Evolutionary conservation across 2,797 vertebrate species (phyloP), one percentile per base, ranked within the genome.

Genomic region (Paramormyrops hopkinsi): DNA sequence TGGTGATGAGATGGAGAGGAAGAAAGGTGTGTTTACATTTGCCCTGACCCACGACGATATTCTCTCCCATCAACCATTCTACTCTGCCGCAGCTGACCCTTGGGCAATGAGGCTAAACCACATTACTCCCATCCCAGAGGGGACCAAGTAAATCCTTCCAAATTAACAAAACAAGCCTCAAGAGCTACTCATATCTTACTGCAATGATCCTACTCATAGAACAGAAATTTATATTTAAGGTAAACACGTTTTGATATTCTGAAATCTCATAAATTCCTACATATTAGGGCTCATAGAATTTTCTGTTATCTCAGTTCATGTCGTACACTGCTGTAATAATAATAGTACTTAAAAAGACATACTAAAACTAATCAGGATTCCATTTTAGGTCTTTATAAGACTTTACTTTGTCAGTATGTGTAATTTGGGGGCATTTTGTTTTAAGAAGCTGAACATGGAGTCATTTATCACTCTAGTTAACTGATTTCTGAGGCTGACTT

Each of bases 21-120:
- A 97, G 51, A 90, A 96, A 94, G 88, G 96, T 93, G 94, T 99
- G 92, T 96, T 99, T 69, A 95, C 97, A 91, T 98, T 99, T 0
- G 93, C 98, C n/a, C 94, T 99, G 92, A 96, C 97, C 29, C 96
- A 96, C 90, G 96, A 97, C 1, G 97, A 98, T 90, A 94, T 96
- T 92, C 96, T 99, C 0, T 93, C 96, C 1, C 96, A 96, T 83
- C 96, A 97, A 2, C 97, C 97, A 2, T 99, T 97, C 94, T 99
- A 98, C 91, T 94, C 96, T 0, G 93, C 97, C 0, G 94, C 97
- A 90, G 95, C 97, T 0, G 96, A 99, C 94, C 97, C 98, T 2
- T 99, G 98, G 98, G 96, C 96, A 92, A 93, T 98, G 0, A 96
- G 97, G 91, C 96, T 98, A n/a, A 95, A 96, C 89, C 97, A 97